Evolutionary conservation across 2,113 vertebrate genomes (phyloP).

Genomic region (Chaetops frenatus): DNA sequence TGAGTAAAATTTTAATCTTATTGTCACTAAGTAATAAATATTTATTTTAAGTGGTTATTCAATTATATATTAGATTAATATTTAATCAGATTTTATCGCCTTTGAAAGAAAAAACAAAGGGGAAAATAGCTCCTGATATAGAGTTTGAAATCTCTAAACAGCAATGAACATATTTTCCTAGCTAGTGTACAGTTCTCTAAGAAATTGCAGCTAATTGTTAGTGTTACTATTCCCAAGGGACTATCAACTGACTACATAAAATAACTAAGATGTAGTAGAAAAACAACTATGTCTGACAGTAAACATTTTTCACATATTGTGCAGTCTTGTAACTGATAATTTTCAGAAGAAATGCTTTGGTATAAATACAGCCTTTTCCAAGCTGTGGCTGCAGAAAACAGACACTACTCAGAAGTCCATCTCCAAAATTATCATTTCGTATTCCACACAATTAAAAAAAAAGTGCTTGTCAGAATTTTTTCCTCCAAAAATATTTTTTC

Average conservation of each 20-base stretch:
- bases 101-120: not conserved
- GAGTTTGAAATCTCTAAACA: not conserved
- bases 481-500: not conserved
- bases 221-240: not conserved
- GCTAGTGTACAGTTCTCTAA: not conserved
- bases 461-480: not conserved
- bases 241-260: not conserved
- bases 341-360: not conserved
- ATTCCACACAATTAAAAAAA: not conserved
- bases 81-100: not conserved
- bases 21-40: not conserved
- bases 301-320: not conserved
- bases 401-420: not conserved
- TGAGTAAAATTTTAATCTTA: not conserved
- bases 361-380: not conserved
- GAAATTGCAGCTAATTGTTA: not conserved
- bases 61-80: not conserved
- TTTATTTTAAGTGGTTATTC: not conserved
- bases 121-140: not conserved
- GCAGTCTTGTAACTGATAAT: not conserved
- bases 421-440: not conserved
- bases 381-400: not conserved
- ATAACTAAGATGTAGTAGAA: not conserved
- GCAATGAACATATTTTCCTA: not conserved
- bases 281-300: not conserved